phyloP scores from a whole-genome alignment of 2,113 vertebrate species.

The Triplophysa rosa region DNA sequence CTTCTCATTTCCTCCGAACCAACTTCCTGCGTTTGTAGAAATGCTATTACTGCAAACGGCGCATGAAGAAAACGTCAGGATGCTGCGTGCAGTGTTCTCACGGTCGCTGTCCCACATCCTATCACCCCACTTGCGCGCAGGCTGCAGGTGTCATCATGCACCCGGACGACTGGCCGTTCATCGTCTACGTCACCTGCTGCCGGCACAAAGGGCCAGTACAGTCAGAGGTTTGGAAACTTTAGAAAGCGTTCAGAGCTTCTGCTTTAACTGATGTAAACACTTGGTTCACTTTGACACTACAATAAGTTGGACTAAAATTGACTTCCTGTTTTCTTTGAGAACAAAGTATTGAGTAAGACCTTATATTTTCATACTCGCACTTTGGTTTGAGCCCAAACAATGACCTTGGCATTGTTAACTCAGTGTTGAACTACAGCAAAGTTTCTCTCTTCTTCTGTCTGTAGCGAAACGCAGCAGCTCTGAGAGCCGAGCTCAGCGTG shows the following conservation, averaged over 20 bases:
- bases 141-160: conserved; percentile 96
- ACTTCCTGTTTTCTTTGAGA: no score
- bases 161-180: conserved; percentile 95
- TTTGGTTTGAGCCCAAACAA: no score
- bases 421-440: no score
- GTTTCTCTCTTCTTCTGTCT: background rate
- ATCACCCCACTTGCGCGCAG: conserved; percentile 95
- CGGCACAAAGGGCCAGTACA: conserved; percentile 89
- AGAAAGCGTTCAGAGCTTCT: no score
- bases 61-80: conserved; percentile 90
- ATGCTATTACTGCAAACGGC: conserved; percentile 94
- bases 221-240: conserved; percentile 78
- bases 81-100: conserved; percentile 98
- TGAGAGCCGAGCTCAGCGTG: conserved; percentile 83
- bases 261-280: no score
- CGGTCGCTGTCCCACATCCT: conserved; percentile 94
- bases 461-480: conserved; percentile 87
- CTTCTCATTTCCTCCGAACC: background rate
- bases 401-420: background rate
- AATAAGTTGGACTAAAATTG: no score
- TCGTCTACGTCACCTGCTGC: conserved; percentile 95
- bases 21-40: conserved; percentile 73
- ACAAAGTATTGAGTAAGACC: no score
- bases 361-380: no score
- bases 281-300: no score